Evolutionary conservation across 2,113 vertebrate genomes (phyloP), one percentile per base, ranked within the genome.

Genomic region (Indri indri): DNA sequence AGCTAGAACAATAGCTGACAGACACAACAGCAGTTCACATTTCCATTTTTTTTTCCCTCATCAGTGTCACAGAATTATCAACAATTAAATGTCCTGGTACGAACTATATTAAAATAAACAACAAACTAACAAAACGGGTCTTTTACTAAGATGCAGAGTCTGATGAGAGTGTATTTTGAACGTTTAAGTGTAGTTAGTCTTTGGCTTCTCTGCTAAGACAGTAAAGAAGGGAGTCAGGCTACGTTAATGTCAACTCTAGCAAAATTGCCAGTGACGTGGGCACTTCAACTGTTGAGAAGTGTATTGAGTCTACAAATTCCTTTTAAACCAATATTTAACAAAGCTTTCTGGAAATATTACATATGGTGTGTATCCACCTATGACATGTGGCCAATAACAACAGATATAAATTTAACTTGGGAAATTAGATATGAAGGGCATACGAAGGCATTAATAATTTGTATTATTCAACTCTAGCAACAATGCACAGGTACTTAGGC

Each of bases 261-360:
- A 50, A 91, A 89, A 93, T 90, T 93, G 47, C 57, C n/a, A 27
- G 57, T 54, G 93, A 96, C 93, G 34, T 8, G 8, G 50, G 76
- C 68, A 79, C 73, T 96, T 91, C 91, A 80, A 10, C 50, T 93
- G 63, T 50, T 45, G 86, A 87, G 82, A 95, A 27, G 34, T 73
- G 11, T 25, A 83, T 30, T 16, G 84, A 93, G 68, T 93, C 54
- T 80, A 94, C 81, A 65, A 45, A 59, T 87, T 83, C 88, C 80
- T 97, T 96, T 91, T 59, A 93, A 96, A 89, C 42, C 30, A 87
- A 85, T 81, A 85, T 93, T 91, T 84, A 93, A 86, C 86, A 57
- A 94, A 97, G 79, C 95, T 95, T 97, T 98, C 95, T 95, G 61
- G 97, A 96, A 94, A 91, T 77, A 97, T 97, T 92, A 90, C 82